Evolutionary conservation across 2,113 vertebrate genomes (phyloP), one percentile per base, ranked within the genome.

Genomic region (Ceuthmochares aereus): DNA sequence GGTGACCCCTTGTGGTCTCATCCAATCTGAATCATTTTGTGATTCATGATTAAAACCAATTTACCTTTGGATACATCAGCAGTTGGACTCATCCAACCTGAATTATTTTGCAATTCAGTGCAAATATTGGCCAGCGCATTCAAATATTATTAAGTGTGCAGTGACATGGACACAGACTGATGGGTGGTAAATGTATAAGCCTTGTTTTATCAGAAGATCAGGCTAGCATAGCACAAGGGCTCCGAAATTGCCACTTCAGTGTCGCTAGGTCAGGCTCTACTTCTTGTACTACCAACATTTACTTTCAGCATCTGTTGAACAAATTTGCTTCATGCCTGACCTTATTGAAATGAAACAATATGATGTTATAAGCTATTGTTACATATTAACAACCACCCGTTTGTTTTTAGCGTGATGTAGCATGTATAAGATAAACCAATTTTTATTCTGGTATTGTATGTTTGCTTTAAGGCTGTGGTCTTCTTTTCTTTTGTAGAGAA

Each of bases 91-190:
- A 80, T 59, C 68, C 76, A 93, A 23, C 67, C 25, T 59, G 63
- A 88, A 70, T 59, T 86, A 63, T 68, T 87, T 93, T 93, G 81
- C 63, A 83, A 74, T 77, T 93, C 62, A 63, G 19, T 51, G 45
- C 34, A 84, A 86, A 59, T 80, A 67, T 32, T 86, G 51, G 37
- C 42, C 51, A 62, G 19, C 45, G 60, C 2, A 1, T 84, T 70
- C 42, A 63, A 54, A 6, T 56, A 68, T 90, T 55, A 25, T 45
- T 74, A 80, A 45, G 7, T 74, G 42, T 81, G 63, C 51, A 90
- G 42, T 67, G 76, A 3, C 54, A 92, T 45, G 43, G 32, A 58
- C 14, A 26, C 2, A 4, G 29, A 26, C 32, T 42, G 42, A 22
- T 47, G 62, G 7, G 36, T 86, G 42, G 20, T 1, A 5, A 59